Evolutionary conservation across 2,888 invertebrate genomes (phyloP), one percentile per base, ranked within the genome.

Genomic region (Chymomyza caudatula): DNA sequence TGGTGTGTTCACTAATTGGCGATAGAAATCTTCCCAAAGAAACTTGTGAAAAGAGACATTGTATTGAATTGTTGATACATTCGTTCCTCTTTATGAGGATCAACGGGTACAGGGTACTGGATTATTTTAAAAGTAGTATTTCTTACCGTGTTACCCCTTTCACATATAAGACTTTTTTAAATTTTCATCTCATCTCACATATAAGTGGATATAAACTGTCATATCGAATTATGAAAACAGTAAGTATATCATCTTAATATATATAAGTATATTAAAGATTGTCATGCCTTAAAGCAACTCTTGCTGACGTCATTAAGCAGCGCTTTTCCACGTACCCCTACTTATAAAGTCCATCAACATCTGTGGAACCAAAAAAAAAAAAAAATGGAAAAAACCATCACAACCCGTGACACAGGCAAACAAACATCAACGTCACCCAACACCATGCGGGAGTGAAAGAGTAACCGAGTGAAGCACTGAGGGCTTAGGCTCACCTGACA

Each of bases 401-500:
- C 37, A 42, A 42, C 56, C 42, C 19, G 43, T 22, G 56, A 11
- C n/a, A 22, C 43, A 56, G 11, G 56, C 56, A 19, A 19, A 19
- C 13, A n/a, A 56, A 56, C 42, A 17, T 15, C 15, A 15, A 47
- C n/a, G 29, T n/a, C 37, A 37, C 55, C 13, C 56, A 20, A 56
- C 43, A 13, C 22, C 37, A 4, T 13, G 56, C n/a, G 19, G 44
- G 6, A 1, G 8, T 37, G 25, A 15, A 53, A 11, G 53, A 25
- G 19, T 23, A 11, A 13, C 4, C 6, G 57, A 22, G n/a, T 29
- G n/a, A n/a, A n/a, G n/a, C 53, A 42, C 25, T 42, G 47, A 23
- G 23, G 29, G 54, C 13, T 62, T 8, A 5, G 70, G 87, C 91
- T 92, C 86, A 94, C 95, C 92, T 95, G 96, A 93, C 97, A 97